Base-by-base conservation (phyloP, 2,113 vertebrate species). In the Pterocles burchelli region DNA sequence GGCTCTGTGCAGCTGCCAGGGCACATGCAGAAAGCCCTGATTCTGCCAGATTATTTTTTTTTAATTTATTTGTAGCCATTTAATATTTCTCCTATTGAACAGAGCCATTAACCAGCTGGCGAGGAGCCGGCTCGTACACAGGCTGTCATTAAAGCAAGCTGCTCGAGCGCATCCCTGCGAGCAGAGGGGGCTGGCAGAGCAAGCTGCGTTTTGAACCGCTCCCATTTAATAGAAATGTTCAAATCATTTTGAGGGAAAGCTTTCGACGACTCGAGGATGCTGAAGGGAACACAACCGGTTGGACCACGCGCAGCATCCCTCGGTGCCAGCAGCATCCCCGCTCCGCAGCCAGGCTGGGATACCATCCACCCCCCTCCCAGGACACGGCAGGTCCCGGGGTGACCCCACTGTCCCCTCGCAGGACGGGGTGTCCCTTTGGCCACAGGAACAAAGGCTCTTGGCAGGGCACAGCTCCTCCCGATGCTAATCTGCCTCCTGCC, bases 401-500 rank as follows among this genome's bases (percentile, higher is more conserved):
- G 84, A 83, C 73, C 63, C 75, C 72, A 0, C 17, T 1, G 17
- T 45, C 58, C 75, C 70, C 57, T 14, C 1, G 0, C 11, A n/a
- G 59, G 34, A 9, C 14, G 4, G 1, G 12, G 24, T 3, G 19
- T 45, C 88, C 81, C 93, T 36, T 10, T 52, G 74, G 79, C 90
- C 83, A 55, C 43, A 3, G 59, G 92, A 95, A 96, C 93, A 97
- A 95, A 95, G 80, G 76, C 91, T 55, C 67, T 7, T 74, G 59
- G 92, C 83, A 63, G 65, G 80, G 77, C 18, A 7, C 79, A 58
- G 87, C 92, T 91, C 89, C 85, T 94, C 92, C 90, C 36, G 89
- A 79, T 73, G 68, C 63, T 95, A 91, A 97, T 97, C 96, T 80
- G 89, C 80, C 86, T 82, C 84, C 73, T 17, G 78, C 82, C 95